Conservation (phyloP, 2,797 vertebrate genomes). For the Okamejei kenojei region DNA sequence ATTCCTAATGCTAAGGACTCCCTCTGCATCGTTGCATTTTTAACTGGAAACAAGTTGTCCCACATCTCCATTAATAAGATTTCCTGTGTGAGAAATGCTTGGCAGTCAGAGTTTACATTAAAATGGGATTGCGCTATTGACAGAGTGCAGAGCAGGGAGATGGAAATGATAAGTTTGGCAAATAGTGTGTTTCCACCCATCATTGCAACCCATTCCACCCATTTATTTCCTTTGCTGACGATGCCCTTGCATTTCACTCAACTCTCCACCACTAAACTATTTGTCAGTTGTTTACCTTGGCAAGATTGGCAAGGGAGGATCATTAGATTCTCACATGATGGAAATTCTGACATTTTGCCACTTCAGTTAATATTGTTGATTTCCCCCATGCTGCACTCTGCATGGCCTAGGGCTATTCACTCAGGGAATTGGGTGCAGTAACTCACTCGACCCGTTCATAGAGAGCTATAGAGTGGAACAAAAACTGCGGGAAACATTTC, state of each 20-base stretch:
- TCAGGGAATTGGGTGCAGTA: neutral
- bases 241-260: neutral
- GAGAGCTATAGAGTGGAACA: neutral
- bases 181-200: neutral
- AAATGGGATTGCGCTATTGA: neutral
- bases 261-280: neutral
- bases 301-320: neutral
- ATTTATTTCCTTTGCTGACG: neutral
- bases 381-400: neutral
- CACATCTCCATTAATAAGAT: neutral
- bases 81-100: neutral
- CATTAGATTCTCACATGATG: neutral
- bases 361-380: neutral
- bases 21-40: no score
- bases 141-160: neutral
- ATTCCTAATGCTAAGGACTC: no score
- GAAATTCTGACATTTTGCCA: neutral
- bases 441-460: neutral
- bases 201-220: neutral
- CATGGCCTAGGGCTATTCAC: neutral
- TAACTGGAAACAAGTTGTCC: neutral
- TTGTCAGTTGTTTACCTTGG: neutral
- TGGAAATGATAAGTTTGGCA: neutral
- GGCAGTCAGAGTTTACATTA: neutral
- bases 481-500: no score